phyloP scores from a whole-genome alignment of 2,888 invertebrate species.

The Acronicta alni region DNA sequence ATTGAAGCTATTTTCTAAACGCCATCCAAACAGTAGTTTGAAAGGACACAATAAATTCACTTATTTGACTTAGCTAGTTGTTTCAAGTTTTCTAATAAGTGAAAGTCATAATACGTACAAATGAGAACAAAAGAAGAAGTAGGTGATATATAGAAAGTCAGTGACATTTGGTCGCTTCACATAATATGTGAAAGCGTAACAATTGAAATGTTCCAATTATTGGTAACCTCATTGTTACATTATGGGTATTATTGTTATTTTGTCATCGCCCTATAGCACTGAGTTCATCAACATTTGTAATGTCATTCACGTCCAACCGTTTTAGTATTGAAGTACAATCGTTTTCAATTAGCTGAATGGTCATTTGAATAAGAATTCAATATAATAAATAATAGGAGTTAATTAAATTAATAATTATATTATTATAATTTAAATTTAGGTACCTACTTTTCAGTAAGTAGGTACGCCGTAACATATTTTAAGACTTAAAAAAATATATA shows the following conservation, averaged over 20 bases:
- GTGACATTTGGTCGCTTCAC: slow-evolving; percentile 34
- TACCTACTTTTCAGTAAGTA: too few relatives aligned
- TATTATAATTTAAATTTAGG: slow-evolving; percentile 10
- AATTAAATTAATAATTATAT: slow-evolving; percentile 12
- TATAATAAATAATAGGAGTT: slow-evolving; percentile 26
- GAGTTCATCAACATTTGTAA: slow-evolving; percentile 24
- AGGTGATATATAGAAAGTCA: slow-evolving; percentile 29
- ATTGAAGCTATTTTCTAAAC: too few relatives aligned
- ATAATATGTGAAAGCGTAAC: slow-evolving; percentile 43
- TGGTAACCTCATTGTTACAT: slow-evolving; percentile 25
- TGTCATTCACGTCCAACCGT: slow-evolving; percentile 33
- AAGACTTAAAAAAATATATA: too few relatives aligned
- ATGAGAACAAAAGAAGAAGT: slow-evolving; percentile 21
- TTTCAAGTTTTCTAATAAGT: slow-evolving; percentile 13
- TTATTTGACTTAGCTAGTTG: slow-evolving; percentile 14
- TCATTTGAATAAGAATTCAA: slow-evolving; percentile 30
- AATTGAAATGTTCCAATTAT: slow-evolving; percentile 43
- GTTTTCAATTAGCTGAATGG: slow-evolving; percentile 16
- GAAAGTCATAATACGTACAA: slow-evolving; percentile 22
- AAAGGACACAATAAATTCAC: slow-evolving; percentile 6
- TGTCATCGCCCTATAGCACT: slow-evolving; percentile 21
- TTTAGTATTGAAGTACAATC: slow-evolving; percentile 18
- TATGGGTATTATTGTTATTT: slow-evolving; percentile 32
- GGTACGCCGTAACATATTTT: too few relatives aligned
- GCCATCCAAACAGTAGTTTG: not conserved